Base-by-base conservation (phyloP, 2,113 vertebrate genomes). In the Chinchilla lanigera region DNA sequence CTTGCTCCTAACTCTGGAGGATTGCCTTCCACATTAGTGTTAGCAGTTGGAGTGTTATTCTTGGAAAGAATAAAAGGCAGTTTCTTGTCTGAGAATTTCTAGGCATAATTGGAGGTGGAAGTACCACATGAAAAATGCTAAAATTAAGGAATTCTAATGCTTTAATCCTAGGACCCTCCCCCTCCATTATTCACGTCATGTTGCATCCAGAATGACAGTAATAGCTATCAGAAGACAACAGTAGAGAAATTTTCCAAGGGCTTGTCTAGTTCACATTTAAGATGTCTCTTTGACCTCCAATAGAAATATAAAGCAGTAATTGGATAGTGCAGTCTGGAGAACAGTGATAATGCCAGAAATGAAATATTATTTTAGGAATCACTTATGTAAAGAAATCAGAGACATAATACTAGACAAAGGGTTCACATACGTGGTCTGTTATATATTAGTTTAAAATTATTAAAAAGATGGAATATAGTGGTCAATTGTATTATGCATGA, bases 11-110 rank as follows among this genome's bases (percentile, higher is more conserved):
- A 87, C 35, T 54, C 30, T 85, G 5, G 30, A 12, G n/a, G 5
- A 44, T 2, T 38, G 26, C 22, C 6, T 41, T 19, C 13, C 35
- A 47, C 6, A 0, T 10, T 77, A 0, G 0, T 28, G 58, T 14
- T 50, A 50, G 26, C 75, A 35, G 13, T 16, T 28, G 14, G 3
- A 81, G 19, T 26, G 17, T 50, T 90, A 24, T 54, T 89, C 50
- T 92, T n/a, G 1, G 3, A 69, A n/a, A 0, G 3, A 9, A 54
- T 63, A 35, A 47, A 63, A 81, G 73, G 81, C 5, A n/a, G 17
- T 67, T 16, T 58, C 67, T 44, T 22, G 8, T 86, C 11, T 44
- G 9, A 50, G 0, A 6, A 0, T 24, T 71, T 11, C 47, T n/a
- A 87, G 26, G 20, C 10, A 41, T 54, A 50, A 33, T 7, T 38